Percentiles rank a stretch among this genome's conserved stretches.
Evolutionary conservation across 2,888 invertebrate genomes (phyloP).

Genomic region (Dicyrtomina minuta): DNA sequence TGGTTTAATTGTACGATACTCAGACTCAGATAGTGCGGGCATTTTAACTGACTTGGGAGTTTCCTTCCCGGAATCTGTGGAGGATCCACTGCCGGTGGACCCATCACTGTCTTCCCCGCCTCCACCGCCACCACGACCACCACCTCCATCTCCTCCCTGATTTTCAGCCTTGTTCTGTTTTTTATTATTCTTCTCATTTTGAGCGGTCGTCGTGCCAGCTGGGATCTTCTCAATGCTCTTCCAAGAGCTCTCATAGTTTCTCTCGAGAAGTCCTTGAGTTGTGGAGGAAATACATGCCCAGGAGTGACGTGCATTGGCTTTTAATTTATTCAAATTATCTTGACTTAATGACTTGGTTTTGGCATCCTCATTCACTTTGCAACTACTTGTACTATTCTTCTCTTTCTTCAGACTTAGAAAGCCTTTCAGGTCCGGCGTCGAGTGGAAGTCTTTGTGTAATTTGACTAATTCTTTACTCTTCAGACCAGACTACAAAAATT

Average conservation of each 20-base stretch:
- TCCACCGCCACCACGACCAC: too few relatives aligned
- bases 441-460: conserved; percentile 80
- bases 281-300: conserved; percentile 54
- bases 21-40: conserved; percentile 48
- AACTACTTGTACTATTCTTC: conserved; percentile 27
- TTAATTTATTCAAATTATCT: conserved; percentile 61
- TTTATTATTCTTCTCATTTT: conserved; percentile 58
- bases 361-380: conserved; percentile 22
- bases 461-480: conserved; percentile 51
- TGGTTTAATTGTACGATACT: conserved; percentile 53
- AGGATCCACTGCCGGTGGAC: conserved; percentile 44
- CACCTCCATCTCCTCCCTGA: too few relatives aligned
- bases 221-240: conserved; percentile 53
- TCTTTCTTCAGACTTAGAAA: conserved; percentile 33
- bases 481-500: conserved; percentile 41
- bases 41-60: conserved; percentile 46
- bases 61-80: conserved; percentile 42
- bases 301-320: conserved; percentile 54
- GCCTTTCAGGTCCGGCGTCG: conserved; percentile 73
- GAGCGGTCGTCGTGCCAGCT: conserved; percentile 28
- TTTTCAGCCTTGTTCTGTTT: background rate
- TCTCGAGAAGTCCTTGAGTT: conserved; percentile 45
- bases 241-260: conserved; percentile 54
- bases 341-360: conserved; percentile 62
- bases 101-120: conserved; percentile 54